Evolutionary conservation across 2,113 vertebrate genomes (phyloP).

Genomic region (Parus major): DNA sequence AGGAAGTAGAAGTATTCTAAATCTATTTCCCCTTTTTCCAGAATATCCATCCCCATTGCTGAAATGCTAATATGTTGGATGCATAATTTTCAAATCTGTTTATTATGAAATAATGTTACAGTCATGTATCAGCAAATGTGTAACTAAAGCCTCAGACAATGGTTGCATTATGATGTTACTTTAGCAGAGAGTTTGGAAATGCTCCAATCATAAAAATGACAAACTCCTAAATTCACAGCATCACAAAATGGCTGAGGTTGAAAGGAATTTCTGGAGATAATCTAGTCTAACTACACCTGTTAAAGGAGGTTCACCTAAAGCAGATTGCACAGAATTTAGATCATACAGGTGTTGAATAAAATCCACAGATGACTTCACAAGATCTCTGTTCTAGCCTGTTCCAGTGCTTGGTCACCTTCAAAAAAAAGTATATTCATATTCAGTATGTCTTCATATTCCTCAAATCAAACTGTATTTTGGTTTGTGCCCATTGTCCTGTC

Average conservation of each 20-base stretch:
- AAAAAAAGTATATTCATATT: not conserved
- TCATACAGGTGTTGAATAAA: not conserved
- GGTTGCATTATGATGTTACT: not conserved
- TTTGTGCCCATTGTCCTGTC: not conserved
- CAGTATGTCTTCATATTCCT: not conserved
- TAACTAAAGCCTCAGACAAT: not conserved
- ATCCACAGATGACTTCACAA: not conserved
- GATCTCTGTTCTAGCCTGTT: not conserved
- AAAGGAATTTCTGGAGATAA: not conserved
- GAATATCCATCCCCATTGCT: not conserved
- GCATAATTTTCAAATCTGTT: not conserved
- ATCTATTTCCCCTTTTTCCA: not conserved
- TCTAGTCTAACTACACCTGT: not conserved
- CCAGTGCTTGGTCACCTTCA: not conserved
- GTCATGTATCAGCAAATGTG: not conserved
- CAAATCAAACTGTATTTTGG: not conserved
- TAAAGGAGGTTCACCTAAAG: not conserved
- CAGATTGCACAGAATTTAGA: not conserved
- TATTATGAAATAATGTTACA: not conserved
- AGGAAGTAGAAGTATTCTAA: not conserved
- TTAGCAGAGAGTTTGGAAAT: not conserved
- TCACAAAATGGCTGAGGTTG: not conserved
- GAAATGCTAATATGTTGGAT: not conserved
- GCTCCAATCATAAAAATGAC: not conserved
- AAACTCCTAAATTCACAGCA: not conserved